phyloP scores from a whole-genome alignment of 2,797 vertebrate genomes.

The Alcedo atthis region DNA sequence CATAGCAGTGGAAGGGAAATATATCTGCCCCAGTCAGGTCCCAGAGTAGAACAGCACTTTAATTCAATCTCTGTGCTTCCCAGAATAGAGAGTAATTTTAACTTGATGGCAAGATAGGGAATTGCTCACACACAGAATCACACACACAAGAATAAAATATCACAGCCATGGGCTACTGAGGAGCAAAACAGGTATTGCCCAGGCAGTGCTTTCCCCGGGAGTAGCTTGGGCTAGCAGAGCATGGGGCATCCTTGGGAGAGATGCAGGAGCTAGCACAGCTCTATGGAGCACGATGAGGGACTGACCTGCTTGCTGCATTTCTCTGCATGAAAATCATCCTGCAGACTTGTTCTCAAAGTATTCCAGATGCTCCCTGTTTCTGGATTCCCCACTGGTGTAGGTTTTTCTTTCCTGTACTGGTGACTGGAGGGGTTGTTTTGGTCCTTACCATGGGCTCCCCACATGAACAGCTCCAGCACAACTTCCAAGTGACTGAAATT shows the following conservation, averaged over 20 bases:
- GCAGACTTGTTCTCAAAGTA: not conserved
- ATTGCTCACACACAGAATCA: not conserved
- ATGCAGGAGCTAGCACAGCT: not conserved
- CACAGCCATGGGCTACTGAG: not conserved
- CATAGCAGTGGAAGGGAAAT: not conserved
- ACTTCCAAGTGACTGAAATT: not conserved
- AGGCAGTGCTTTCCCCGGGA: not conserved
- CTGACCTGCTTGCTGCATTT: not conserved
- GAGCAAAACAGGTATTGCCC: not conserved
- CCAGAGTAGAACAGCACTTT: not conserved
- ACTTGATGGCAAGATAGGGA: not conserved
- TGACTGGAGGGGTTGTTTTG: not conserved
- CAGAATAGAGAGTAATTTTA: not conserved
- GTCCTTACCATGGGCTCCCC: not conserved
- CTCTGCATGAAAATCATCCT: not conserved
- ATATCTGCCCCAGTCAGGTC: not conserved
- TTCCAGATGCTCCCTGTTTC: rapidly evolving
- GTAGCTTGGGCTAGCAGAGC: not conserved
- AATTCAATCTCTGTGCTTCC: not conserved
- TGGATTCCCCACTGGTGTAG: not conserved
- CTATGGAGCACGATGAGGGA: not conserved
- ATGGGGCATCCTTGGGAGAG: not conserved
- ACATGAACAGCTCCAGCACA: not conserved
- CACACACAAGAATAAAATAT: not conserved
- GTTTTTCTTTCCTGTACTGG: not conserved